phyloP scores from a whole-genome alignment of 2,888 invertebrate species.

The Eupithecia subfuscata region DNA sequence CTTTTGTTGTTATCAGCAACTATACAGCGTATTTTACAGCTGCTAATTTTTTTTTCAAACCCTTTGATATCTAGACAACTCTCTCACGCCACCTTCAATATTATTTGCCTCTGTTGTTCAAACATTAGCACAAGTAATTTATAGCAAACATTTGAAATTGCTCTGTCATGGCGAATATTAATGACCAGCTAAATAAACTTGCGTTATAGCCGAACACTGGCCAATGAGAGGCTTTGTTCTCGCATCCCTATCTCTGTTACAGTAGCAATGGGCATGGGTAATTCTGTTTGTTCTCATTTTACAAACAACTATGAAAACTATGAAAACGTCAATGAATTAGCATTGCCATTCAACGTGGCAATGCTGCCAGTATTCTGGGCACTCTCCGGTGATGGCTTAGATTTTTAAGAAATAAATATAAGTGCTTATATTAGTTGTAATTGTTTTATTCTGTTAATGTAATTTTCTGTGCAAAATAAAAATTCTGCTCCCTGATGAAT shows the following conservation, averaged over 20 bases:
- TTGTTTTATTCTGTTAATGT: too few species aligned
- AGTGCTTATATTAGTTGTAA: too few species aligned
- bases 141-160: constrained; percentile 68
- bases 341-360: too few species aligned
- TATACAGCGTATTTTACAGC: not conserved
- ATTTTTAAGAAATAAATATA: too few species aligned
- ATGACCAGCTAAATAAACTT: constrained; percentile 61
- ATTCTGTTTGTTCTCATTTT: not conserved
- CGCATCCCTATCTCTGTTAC: constrained; percentile 1
- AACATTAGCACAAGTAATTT: constrained; percentile 67
- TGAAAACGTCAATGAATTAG: too few species aligned
- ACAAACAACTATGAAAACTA: too few species aligned
- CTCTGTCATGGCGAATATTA: constrained; percentile 69
- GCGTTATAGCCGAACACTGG: constrained; percentile 30
- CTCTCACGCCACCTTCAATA: constrained; percentile 44
- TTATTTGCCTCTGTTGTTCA: constrained; percentile 45
- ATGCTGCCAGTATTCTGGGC: too few species aligned
- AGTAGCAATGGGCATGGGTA: not conserved
- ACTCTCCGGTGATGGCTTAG: too few species aligned
- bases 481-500: too few species aligned
- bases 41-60: not conserved
- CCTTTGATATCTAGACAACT: not conserved
- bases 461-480: too few species aligned
- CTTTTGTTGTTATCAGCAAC: not conserved
- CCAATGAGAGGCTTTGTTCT: constrained; percentile 28